Percentiles rank a stretch among this genome's conserved stretches.
Evolutionary conservation across 1,140 invertebrate genomes (phyloP).

Genomic region (Himalopsyche phryganea): DNA sequence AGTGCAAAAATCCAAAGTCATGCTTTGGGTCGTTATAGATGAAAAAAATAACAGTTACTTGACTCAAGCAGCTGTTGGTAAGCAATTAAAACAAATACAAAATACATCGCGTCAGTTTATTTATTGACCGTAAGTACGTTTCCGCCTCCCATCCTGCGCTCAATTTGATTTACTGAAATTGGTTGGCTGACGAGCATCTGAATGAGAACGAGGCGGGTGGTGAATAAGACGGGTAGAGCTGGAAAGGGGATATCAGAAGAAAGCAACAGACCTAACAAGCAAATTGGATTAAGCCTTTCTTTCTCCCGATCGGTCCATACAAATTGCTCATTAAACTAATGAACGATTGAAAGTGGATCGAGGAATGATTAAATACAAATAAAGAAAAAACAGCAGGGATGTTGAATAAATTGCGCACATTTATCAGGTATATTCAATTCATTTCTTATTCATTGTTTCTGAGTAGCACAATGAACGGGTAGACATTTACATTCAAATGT

Average conservation of each 20-base stretch:
- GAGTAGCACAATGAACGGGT: not conserved
- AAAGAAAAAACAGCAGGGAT: not conserved
- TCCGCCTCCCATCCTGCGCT: slow-evolving; percentile 1
- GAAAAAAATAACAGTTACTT: no score
- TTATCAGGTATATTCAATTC: not conserved
- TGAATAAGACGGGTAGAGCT: not conserved
- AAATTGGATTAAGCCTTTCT: slow-evolving; percentile 15
- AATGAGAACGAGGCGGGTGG: not conserved
- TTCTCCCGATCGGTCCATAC: slow-evolving; percentile 1
- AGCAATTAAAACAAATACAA: slow-evolving; percentile 20
- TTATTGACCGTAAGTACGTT: slow-evolving; percentile 15
- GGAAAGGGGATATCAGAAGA: not conserved
- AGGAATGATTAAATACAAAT: not conserved
- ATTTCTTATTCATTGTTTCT: slow-evolving; percentile 1
- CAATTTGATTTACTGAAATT: slow-evolving; percentile 3
- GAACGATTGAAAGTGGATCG: slow-evolving; percentile 2
- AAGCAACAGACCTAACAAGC: slow-evolving; percentile 1
- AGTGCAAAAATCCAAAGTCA: no score
- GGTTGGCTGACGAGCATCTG: not conserved
- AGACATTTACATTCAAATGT: no score
- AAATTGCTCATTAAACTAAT: slow-evolving; percentile 15
- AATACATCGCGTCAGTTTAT: slow-evolving; percentile 10
- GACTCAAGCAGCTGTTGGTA: no score
- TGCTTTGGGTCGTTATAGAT: no score
- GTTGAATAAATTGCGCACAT: no score